phyloP scores from a whole-genome alignment of 2,113 vertebrate genomes.

The Otolemur garnettii region DNA sequence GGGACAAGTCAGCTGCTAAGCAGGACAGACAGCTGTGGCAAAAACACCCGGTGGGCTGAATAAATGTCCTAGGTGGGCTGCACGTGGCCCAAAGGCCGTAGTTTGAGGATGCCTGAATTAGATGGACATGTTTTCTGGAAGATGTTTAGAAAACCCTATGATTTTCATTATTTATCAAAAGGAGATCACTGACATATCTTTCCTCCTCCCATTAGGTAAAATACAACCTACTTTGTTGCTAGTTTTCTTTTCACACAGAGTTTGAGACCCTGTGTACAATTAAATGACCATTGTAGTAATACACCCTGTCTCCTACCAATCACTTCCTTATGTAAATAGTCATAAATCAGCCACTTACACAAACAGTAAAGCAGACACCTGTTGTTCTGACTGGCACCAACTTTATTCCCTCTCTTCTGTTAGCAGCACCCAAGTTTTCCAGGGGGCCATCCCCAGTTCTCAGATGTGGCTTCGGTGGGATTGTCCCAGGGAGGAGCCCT shows the following conservation, averaged over 20 bases:
- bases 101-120: neutral
- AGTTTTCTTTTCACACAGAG: neutral
- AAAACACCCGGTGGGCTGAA: too few species aligned
- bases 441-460: neutral
- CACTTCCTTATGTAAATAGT: neutral
- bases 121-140: neutral
- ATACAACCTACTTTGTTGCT: neutral
- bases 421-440: neutral
- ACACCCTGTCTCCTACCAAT: neutral
- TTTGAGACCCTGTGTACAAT: neutral
- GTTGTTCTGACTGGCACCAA: neutral
- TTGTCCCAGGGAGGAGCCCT: neutral
- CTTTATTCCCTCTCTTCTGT: neutral
- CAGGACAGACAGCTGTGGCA: too few species aligned
- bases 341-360: neutral
- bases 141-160: neutral
- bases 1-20: too few species aligned
- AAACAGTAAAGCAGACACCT: neutral
- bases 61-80: too few species aligned
- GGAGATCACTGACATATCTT: neutral
- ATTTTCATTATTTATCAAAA: slow-evolving; percentile 52
- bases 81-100: too few species aligned
- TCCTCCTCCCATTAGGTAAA: neutral
- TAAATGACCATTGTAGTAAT: neutral
- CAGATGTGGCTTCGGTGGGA: neutral